Conservation (phyloP, 2,797 vertebrate genomes). For the Tenualosa ilisha region DNA sequence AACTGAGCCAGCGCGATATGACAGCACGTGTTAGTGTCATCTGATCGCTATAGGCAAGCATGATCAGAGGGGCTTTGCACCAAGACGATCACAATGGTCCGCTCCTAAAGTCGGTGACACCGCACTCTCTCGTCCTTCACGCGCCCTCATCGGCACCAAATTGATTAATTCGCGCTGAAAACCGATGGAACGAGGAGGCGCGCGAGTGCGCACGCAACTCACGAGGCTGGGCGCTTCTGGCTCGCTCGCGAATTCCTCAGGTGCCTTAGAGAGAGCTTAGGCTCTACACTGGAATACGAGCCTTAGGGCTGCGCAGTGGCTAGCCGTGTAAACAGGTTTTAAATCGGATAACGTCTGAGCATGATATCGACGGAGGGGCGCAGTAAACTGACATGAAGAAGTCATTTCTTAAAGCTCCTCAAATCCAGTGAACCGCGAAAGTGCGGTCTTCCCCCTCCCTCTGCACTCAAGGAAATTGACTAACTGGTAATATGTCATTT, state of each 20-base stretch:
- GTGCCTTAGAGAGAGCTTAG: conserved; percentile 48
- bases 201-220: conserved; percentile 41
- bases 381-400: neutral
- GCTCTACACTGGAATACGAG: neutral
- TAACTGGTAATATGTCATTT: neutral
- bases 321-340: neutral
- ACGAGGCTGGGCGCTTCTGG: conserved; percentile 60
- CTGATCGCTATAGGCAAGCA: conserved; percentile 62
- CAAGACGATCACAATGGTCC: conserved; percentile 35
- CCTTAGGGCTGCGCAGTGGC: neutral
- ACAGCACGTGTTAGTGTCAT: conserved; percentile 70
- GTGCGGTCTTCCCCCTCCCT: neutral
- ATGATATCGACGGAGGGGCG: neutral
- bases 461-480: conserved; percentile 25
- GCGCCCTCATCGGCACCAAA: neutral
- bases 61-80: conserved; percentile 50
- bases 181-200: conserved; percentile 37
- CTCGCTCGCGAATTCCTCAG: conserved; percentile 60
- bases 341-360: conserved; percentile 6
- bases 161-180: neutral
- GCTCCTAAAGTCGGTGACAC: conserved; percentile 43
- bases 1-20: conserved; percentile 61
- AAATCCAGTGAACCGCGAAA: neutral
- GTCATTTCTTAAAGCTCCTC: neutral
- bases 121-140: conserved; percentile 30